Evolutionary conservation across 2,888 invertebrate species (phyloP), one percentile per base, ranked within the genome.

Genomic region (Drosophila demipolita): DNA sequence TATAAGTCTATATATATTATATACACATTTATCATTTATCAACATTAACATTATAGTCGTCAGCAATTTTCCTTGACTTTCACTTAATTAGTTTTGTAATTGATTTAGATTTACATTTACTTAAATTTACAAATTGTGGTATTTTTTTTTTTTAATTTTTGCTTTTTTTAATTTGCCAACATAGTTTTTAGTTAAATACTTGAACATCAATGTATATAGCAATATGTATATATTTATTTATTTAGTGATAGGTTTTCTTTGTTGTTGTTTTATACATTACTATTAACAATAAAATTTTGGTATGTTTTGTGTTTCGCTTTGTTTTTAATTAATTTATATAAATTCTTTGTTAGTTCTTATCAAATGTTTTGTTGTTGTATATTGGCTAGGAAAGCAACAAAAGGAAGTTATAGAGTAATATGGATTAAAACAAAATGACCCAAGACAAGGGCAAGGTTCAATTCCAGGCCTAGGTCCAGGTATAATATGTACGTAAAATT

Each of bases 281-380:
- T 45, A 72, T 78, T 78, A 82, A 82, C 79, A 84, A 72, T 82
- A 80, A 74, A 80, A 82, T 82, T 85, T 88, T 85, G 85, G 85
- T 88, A 88, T 83, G 83, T 74, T 84, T 80, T 80, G 80, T 83
- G 80, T 84, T 78, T 80, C 64, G 75, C 69, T 77, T 77, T 76
- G 67, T 78, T 52, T 73, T 72, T 42, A 61, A 69, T 67, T 66
- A 50, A 68, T 75, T 67, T 66, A 70, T 70, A 82, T 82, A 82
- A 82, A 82, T 82, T 82, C 83, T 74, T 82, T 78, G 67, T 75
- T 82, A 83, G 63, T 68, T 67, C 64, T 73, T 72, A 62, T 57
- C 40, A 59, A 55, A 63, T 69, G 53, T 53, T 64, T 73, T 65
- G 53, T 67, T 54, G 11, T 60, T 64, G 48, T 67, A 63, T 78